Conservation (phyloP, 2,797 vertebrate species). For the Premnoplex brunnescens region DNA sequence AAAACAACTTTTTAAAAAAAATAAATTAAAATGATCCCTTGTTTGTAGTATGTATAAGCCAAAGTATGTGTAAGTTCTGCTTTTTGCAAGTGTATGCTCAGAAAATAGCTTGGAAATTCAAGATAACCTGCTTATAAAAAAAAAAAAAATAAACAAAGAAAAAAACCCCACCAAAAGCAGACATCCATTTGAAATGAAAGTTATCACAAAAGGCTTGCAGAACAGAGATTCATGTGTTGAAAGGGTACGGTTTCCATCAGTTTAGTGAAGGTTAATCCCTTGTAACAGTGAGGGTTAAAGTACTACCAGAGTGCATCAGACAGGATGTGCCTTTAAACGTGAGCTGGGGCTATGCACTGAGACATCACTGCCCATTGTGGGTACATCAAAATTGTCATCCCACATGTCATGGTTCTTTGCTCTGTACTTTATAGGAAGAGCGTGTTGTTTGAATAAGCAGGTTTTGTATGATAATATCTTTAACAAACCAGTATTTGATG, state of each 20-base stretch:
- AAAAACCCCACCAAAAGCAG: not conserved
- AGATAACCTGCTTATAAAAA: not conserved
- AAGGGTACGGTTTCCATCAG: not conserved
- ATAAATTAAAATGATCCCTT: not conserved
- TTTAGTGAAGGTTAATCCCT: conserved; percentile 6
- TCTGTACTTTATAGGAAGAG: conserved; percentile 6
- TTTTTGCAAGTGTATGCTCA: not conserved
- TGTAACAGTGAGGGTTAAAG: not conserved
- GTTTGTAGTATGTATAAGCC: not conserved
- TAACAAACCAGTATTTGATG: conserved; percentile 13
- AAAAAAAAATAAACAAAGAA: no score
- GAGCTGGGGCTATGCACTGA: not conserved
- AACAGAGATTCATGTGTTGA: not conserved
- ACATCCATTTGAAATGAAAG: not conserved
- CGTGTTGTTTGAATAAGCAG: conserved; percentile 37
- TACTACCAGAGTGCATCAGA: not conserved
- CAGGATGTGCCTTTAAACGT: not conserved
- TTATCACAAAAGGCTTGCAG: not conserved
- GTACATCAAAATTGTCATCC: not conserved
- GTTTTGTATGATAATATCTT: conserved; percentile 14
- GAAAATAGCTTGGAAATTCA: not conserved
- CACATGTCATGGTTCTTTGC: not conserved
- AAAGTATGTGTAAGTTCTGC: not conserved
- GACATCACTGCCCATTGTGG: not conserved
- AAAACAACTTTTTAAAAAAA: not conserved